These are phyloP conservation scores for Plebejus anna DNA, from an alignment of 2,888 invertebrate species.

Conservation along the genomic window DNA sequence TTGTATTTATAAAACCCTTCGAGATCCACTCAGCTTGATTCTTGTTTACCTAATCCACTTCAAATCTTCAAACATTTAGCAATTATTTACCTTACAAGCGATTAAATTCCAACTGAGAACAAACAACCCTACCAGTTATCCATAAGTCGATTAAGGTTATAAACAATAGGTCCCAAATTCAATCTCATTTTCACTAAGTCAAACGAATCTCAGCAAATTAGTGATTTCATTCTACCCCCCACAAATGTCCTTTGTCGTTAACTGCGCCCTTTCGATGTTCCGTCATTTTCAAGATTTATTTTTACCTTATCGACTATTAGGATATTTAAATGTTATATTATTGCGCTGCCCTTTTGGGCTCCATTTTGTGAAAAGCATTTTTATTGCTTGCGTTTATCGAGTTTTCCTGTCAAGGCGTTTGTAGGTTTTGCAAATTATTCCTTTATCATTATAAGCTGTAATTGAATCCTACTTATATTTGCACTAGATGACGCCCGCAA, in stretches of 20 bases:
- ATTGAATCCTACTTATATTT: too few relatives aligned
- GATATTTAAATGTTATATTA: slow-evolving; percentile 12
- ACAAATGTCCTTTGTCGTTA: slow-evolving; percentile 25
- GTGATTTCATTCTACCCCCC: slow-evolving; percentile 28
- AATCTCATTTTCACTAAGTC: slow-evolving; percentile 32
- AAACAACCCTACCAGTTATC: not conserved
- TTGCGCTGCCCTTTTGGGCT: not conserved
- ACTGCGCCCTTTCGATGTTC: slow-evolving; percentile 12
- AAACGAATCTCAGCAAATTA: slow-evolving; percentile 37
- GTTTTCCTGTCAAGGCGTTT: not conserved
- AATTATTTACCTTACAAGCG: not conserved
- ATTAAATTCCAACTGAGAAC: not conserved
- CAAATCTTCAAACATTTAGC: not conserved
- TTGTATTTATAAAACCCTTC: too few relatives aligned
- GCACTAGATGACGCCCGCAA: too few relatives aligned
- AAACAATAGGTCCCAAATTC: slow-evolving; percentile 32
- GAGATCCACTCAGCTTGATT: not conserved
- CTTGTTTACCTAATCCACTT: not conserved
- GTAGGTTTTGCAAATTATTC: not conserved
- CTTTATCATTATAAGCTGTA: too few relatives aligned
- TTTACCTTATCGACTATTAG: slow-evolving; percentile 15
- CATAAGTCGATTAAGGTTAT: slow-evolving; percentile 15
- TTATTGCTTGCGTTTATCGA: not conserved
- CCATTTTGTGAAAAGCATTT: not conserved
- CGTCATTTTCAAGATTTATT: slow-evolving; percentile 17